These are phyloP conservation scores for Phaedon cochleariae DNA, from an alignment of 2,888 invertebrate genomes.

Conservation along the genomic window DNA sequence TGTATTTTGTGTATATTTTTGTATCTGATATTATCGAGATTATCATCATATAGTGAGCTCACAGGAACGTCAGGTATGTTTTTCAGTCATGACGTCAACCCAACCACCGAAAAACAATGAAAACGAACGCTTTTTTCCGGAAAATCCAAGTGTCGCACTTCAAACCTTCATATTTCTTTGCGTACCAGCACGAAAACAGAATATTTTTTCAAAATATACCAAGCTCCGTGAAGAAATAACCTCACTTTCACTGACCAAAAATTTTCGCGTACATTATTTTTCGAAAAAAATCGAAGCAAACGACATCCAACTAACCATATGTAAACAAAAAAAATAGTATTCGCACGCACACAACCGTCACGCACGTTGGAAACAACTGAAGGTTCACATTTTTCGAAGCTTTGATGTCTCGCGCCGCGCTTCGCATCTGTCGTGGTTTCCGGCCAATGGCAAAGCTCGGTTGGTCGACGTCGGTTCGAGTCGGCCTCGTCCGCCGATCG, in stretches of 20 bases:
- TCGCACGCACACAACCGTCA: conserved; percentile 59
- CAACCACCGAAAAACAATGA: neutral
- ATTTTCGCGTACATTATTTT: conserved; percentile 12
- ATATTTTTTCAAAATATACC: neutral
- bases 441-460: conserved; percentile 56
- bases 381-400: conserved; percentile 57
- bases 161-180: neutral
- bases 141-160: neutral
- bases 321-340: conserved; percentile 59
- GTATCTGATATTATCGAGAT: no score
- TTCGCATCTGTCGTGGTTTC: conserved; percentile 60
- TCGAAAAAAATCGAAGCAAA: conserved; percentile 23
- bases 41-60: no score
- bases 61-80: no score
- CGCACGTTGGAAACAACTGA: conserved; percentile 62
- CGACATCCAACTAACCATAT: conserved; percentile 59
- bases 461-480: conserved; percentile 41
- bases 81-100: neutral
- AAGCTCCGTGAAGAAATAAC: neutral
- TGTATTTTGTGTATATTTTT: no score
- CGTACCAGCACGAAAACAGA: neutral
- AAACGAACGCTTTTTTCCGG: neutral
- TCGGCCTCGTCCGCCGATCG: conserved; percentile 25
- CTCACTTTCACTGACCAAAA: conserved; percentile 26
- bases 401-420: conserved; percentile 60